Evolutionary conservation across 2,888 invertebrate species (phyloP), one percentile per base, ranked within the genome.

Genomic region (Eilema caniola): DNA sequence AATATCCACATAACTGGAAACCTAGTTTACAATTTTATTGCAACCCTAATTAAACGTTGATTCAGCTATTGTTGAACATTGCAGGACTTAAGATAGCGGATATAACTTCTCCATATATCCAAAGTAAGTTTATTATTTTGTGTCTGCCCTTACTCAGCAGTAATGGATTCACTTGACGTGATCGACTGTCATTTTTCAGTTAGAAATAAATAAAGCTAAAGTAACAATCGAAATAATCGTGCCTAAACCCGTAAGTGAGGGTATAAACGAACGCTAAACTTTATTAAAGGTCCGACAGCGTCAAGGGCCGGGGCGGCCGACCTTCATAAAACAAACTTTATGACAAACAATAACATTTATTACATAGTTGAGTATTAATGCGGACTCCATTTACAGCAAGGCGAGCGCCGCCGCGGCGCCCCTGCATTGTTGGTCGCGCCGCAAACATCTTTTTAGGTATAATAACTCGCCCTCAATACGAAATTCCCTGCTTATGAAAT

Each of bases 281-380:
- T 92, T 91, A 93, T 90, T 90, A 91, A 90, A 91, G 90, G 90
- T 89, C 89, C 88, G 86, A 85, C 83, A 86, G 78, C 87, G 85
- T 86, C 85, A 85, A 85, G 87, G 87, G 86, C 85, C 84, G 87
- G 86, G 83, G 86, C 80, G 87, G 86, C 80, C 87, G 90, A 91
- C 93, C 93, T 91, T 90, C 89, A 94, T 93, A 93, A 93, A 93
- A 92, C 90, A 90, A 93, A 91, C 85, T 95, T 94, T 94, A 94
- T 92, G 92, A 90, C 92, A 92, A 93, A 94, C 93, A 94, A 94
- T 94, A 94, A 93, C 93, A 94, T 94, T 93, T 93, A 94, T 93
- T 91, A 90, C 92, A 90, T 92, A 92, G 92, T 93, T 88, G 89
- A 88, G 90, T 92, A 94, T 94, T 93, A 93, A 93, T 92, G 91